phyloP scores from a whole-genome alignment of 2,797 vertebrate species.

The Clamator glandarius region DNA sequence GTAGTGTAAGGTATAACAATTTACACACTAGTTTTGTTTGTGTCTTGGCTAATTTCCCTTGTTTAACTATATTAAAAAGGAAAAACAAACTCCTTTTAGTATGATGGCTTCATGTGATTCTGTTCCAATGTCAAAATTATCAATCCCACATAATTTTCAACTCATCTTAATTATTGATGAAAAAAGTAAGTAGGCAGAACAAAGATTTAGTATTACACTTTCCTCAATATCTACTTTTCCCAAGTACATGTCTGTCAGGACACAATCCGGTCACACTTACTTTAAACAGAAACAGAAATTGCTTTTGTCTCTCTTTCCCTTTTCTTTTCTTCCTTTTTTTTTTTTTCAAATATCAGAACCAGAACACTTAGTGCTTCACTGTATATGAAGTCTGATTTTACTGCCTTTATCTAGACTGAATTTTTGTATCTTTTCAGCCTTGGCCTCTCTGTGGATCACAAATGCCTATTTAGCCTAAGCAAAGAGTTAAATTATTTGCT shows the following conservation, averaged over 20 bases:
- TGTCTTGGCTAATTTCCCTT: neutral
- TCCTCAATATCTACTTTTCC: neutral
- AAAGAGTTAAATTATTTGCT: slow-evolving; percentile 46
- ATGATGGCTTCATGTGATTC: neutral
- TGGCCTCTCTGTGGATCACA: neutral
- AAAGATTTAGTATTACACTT: neutral
- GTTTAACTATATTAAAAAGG: neutral
- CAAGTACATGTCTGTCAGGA: neutral
- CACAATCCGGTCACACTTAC: neutral
- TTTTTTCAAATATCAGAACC: neutral
- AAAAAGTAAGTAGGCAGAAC: neutral
- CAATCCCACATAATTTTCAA: neutral
- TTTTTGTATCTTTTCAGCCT: neutral
- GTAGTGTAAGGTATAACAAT: neutral
- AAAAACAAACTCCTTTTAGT: neutral
- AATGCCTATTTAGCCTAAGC: neutral
- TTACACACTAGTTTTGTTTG: neutral
- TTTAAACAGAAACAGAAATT: neutral
- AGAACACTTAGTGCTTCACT: neutral
- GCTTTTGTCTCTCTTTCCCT: slow-evolving; percentile 23
- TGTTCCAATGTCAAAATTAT: neutral
- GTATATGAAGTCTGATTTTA: neutral
- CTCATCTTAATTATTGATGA: neutral
- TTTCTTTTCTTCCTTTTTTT: neutral
- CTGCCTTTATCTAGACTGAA: neutral